Evolutionary conservation across 2,797 vertebrate species (phyloP).

Genomic region (Eupleurogrammus muticus): DNA sequence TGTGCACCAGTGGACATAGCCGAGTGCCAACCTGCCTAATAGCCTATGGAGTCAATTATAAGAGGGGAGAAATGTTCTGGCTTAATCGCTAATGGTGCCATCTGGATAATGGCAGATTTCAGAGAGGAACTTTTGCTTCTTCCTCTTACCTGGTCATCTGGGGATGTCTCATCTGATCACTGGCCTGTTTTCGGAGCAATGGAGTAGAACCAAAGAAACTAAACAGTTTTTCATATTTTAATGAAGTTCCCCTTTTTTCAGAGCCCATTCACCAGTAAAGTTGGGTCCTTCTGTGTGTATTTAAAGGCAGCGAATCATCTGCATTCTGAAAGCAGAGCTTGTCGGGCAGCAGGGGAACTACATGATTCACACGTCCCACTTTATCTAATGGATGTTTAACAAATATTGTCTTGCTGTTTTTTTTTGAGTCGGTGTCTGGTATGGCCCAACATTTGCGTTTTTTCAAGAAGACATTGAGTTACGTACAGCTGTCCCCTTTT

Average conservation of each 20-base stretch:
- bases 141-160: conserved; percentile 86
- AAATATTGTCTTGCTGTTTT: conserved; percentile 55
- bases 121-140: conserved; percentile 83
- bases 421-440: conserved; percentile 44
- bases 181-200: conserved; percentile 76
- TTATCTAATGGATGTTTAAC: conserved; percentile 65
- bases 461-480: conserved; percentile 23
- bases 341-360: conserved; percentile 49
- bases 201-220: conserved; percentile 77
- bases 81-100: conserved; percentile 88
- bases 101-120: conserved; percentile 88
- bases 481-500: conserved; percentile 20
- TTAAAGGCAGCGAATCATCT: conserved; percentile 59
- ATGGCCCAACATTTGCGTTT: conserved; percentile 40
- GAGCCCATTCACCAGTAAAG: conserved; percentile 27
- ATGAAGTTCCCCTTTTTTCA: conserved; percentile 72
- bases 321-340: conserved; percentile 54
- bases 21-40: conserved; percentile 89
- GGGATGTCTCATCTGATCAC: conserved; percentile 81
- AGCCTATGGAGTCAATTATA: conserved; percentile 91
- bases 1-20: conserved; percentile 82
- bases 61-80: conserved; percentile 87
- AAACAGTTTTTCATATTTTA: conserved; percentile 82
- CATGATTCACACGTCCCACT: conserved; percentile 57
- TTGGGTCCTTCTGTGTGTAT: conserved; percentile 37